Conservation (phyloP, 2,888 invertebrate species). For the Tetranychus truncatus region DNA sequence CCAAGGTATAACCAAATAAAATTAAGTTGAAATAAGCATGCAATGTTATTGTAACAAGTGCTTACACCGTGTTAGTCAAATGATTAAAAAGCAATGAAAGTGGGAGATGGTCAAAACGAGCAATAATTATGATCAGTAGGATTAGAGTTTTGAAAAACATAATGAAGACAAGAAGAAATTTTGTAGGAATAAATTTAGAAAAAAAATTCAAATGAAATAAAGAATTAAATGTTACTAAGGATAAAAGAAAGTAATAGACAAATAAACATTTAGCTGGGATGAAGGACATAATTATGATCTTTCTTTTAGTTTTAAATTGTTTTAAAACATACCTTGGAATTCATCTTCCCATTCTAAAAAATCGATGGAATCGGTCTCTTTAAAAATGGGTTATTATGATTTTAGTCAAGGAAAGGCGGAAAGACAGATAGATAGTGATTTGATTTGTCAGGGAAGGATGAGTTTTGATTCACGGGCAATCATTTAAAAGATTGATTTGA, state of each 20-base stretch:
- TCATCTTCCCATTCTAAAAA: slow-evolving; percentile 92
- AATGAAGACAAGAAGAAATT: neutral
- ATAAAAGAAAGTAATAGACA: neutral
- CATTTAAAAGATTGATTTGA: neutral
- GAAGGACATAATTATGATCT: neutral
- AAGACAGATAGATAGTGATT: neutral
- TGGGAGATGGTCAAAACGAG: neutral
- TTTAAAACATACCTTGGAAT: slow-evolving; percentile 73
- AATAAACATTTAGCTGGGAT: neutral
- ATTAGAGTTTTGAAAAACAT: neutral
- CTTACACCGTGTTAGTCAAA: neutral
- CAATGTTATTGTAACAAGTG: neutral
- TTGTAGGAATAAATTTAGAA: neutral
- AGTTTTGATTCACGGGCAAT: neutral
- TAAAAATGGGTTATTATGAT: slow-evolving; percentile 12
- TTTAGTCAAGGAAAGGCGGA: slow-evolving; percentile 11
- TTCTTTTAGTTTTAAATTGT: slow-evolving; percentile 6
- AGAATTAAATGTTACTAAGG: neutral
- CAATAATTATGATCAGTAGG: neutral
- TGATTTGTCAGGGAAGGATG: neutral
- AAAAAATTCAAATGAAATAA: neutral
- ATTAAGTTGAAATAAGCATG: neutral
- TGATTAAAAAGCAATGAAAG: neutral
- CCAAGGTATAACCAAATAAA: slow-evolving; percentile 3
- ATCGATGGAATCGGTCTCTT: slow-evolving; percentile 7